Evolutionary conservation across 2,797 vertebrate species (phyloP).

Genomic region (Menidia menidia): DNA sequence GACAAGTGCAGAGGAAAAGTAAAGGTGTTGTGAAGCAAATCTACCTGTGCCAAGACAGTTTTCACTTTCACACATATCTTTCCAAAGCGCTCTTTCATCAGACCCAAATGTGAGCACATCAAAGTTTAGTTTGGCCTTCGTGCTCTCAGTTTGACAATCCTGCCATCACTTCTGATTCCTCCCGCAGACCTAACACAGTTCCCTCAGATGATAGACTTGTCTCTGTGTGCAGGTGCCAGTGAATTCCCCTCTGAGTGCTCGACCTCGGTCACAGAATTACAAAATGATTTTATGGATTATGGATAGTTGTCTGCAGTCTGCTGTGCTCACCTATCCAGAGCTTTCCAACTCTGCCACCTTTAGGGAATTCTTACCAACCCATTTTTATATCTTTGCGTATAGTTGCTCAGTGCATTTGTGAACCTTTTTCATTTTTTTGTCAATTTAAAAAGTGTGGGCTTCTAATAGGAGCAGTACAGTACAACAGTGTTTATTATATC

Average conservation of each 20-base stretch:
- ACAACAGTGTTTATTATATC: slow-evolving; percentile 5
- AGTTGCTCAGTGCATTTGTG: neutral
- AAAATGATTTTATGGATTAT: slow-evolving; percentile 28
- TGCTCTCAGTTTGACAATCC: slow-evolving; percentile 38
- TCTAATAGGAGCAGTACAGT: slow-evolving; percentile 4
- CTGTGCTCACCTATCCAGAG: slow-evolving; percentile 23
- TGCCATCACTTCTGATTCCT: slow-evolving; percentile 29
- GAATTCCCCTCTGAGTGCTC: slow-evolving; percentile 39
- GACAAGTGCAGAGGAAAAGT: slow-evolving; percentile 15
- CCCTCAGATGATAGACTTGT: slow-evolving; percentile 34
- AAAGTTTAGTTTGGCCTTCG: slow-evolving; percentile 32
- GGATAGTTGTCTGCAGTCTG: slow-evolving; percentile 14
- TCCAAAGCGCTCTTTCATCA: slow-evolving; percentile 34
- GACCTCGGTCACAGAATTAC: slow-evolving; percentile 57
- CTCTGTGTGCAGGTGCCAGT: slow-evolving; percentile 55
- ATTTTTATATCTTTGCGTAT: neutral
- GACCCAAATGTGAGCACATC: slow-evolving; percentile 37
- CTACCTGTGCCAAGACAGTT: slow-evolving; percentile 18
- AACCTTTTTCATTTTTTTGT: slow-evolving; percentile 4
- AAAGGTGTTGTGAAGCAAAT: slow-evolving; percentile 33
- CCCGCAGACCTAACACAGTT: slow-evolving; percentile 19
- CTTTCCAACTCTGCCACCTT: slow-evolving; percentile 40
- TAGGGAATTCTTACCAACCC: slow-evolving; percentile 15
- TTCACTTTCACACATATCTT: slow-evolving; percentile 9
- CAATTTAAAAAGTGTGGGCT: neutral